Evolutionary conservation across 2,113 vertebrate genomes (phyloP).

Genomic region (Leucopternis melanops): DNA sequence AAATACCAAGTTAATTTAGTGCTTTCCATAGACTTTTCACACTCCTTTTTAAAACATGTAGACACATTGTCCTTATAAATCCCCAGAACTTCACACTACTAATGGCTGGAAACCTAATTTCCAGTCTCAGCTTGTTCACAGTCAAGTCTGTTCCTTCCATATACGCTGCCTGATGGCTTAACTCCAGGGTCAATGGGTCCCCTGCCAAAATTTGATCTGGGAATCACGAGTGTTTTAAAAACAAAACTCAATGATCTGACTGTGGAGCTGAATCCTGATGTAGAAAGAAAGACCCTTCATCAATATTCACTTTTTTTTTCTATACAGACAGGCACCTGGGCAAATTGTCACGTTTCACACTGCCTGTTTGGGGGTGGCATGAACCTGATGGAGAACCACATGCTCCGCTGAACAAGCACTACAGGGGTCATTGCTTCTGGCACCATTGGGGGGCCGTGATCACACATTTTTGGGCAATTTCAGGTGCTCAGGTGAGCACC

Average conservation of each 20-base stretch:
- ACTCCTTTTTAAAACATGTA: not conserved
- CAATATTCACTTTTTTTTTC: not conserved
- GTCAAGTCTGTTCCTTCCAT: not conserved
- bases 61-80: not conserved
- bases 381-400: not conserved
- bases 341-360: not conserved
- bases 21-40: not conserved
- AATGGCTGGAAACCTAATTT: not conserved
- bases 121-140: not conserved
- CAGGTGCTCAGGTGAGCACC: not conserved
- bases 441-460: not conserved
- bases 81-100: not conserved
- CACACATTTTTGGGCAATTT: not conserved
- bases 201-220: not conserved
- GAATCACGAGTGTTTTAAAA: not conserved
- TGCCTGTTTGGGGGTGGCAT: not conserved
- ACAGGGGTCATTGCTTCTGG: not conserved
- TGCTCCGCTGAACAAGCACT: not conserved
- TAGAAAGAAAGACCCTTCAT: not conserved
- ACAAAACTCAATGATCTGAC: not conserved
- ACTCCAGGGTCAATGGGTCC: not conserved
- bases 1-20: not conserved
- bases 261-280: not conserved
- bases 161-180: not conserved
- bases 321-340: not conserved